Conservation (phyloP, 1,140 invertebrate genomes). For the Hylaeus volcanicus region DNA sequence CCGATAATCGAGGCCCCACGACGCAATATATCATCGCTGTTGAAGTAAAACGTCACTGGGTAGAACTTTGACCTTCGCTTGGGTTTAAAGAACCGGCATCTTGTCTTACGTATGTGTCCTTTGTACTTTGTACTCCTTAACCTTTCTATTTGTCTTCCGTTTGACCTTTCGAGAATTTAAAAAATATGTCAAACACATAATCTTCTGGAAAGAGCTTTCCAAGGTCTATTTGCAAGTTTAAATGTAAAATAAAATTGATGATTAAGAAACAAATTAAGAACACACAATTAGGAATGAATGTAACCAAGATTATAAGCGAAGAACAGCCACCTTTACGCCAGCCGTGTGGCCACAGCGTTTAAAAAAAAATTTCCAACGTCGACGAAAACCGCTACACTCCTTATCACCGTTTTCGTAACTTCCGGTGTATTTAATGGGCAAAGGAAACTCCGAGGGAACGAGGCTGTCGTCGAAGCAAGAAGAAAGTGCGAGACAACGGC, state of each 20-base stretch:
- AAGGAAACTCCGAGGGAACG: constrained; percentile 36
- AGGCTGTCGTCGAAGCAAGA: constrained; percentile 25
- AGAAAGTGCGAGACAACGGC: constrained; percentile 40
- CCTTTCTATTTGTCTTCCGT: neutral
- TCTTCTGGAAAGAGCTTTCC: no score
- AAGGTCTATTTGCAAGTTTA: no score
- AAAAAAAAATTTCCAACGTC: neutral
- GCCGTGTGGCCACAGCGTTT: neutral
- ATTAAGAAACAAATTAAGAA: no score
- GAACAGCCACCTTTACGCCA: neutral
- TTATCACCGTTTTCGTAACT: constrained; percentile 20
- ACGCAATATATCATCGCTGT: constrained; percentile 30
- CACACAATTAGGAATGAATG: no score
- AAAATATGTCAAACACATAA: no score
- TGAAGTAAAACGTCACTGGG: constrained; percentile 9
- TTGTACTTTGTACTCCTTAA: no score
- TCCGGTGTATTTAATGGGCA: constrained; percentile 38
- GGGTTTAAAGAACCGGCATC: neutral
- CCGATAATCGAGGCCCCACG: constrained; percentile 28
- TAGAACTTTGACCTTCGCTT: neutral
- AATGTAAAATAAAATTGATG: no score
- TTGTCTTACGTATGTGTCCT: no score
- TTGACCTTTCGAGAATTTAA: no score
- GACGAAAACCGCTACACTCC: neutral
- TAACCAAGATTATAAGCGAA: no score